Conservation (phyloP, 1,140 invertebrate genomes). For the Drosophila novamexicana region DNA sequence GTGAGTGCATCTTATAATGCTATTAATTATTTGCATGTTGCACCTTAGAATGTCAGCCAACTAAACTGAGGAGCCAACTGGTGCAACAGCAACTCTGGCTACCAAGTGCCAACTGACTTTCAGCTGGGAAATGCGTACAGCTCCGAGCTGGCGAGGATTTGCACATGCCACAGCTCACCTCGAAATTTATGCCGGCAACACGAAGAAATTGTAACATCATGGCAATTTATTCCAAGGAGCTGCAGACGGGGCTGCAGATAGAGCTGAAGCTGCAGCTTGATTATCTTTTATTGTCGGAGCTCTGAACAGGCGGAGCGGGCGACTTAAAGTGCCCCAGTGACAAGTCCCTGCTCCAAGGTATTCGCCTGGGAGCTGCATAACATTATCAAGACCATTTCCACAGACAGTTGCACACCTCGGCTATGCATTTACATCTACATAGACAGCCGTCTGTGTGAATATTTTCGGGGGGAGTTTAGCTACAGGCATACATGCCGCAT, state of each 20-base stretch:
- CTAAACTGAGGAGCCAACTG: slow-evolving; percentile 24
- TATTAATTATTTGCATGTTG: slow-evolving; percentile 84
- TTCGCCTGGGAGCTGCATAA: slow-evolving; percentile 57
- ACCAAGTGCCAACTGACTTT: slow-evolving; percentile 15
- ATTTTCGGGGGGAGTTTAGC: not conserved
- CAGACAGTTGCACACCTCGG: slow-evolving; percentile 18
- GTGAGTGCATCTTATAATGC: slow-evolving; percentile 84
- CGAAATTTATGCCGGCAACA: slow-evolving; percentile 76
- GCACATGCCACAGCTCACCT: slow-evolving; percentile 17
- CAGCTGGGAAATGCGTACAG: slow-evolving; percentile 44
- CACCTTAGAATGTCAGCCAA: slow-evolving; percentile 68
- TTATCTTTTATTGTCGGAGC: slow-evolving; percentile 69
- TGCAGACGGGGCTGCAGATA: slow-evolving; percentile 15
- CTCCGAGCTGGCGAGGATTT: slow-evolving; percentile 19
- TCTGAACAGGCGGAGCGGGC: slow-evolving; percentile 23
- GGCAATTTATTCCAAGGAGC: slow-evolving; percentile 76
- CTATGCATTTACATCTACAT: slow-evolving; percentile 11
- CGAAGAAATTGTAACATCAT: slow-evolving; percentile 79
- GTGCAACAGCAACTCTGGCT: slow-evolving; percentile 5
- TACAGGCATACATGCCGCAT: slow-evolving; percentile 8
- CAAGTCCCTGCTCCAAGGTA: slow-evolving; percentile 45
- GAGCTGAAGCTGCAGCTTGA: slow-evolving; percentile 49
- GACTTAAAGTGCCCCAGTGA: slow-evolving; percentile 40
- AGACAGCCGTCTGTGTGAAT: slow-evolving; percentile 3
- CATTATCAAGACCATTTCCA: slow-evolving; percentile 61